Evolutionary conservation across 2,113 vertebrate species (phyloP), one percentile per base, ranked within the genome.

Genomic region (Phalacrocorax brasilianus): DNA sequence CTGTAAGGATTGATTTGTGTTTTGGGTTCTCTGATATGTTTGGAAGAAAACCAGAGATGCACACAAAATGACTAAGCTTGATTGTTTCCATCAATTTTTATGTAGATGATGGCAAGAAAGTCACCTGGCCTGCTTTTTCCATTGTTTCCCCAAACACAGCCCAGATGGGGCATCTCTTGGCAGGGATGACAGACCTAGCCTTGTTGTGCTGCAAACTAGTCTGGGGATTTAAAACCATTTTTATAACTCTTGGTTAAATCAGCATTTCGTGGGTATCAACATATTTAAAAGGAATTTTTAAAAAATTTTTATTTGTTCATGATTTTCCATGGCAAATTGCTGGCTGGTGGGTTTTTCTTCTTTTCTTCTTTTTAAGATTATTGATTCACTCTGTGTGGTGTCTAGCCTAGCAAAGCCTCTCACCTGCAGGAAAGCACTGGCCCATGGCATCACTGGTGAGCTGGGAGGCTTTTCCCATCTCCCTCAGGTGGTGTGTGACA

Each of bases 381-480:
- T 20, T 66, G 59, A 38, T 32, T 33, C 0, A 0, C 2, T 45
- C 26, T 55, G 4, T 56, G 38, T 35, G 23, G 28, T 53, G 9
- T 27, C 28, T 67, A 44, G 44, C 24, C 32, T 68, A 65, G 52
- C 11, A 24, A 78, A 91, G 14, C 35, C 7, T 40, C 53, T 72
- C 66, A 71, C 5, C 1, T 76, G 24, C 66, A 27, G 28, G 42
- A 45, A 11, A 73, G 24, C 65, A 13, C 30, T 47, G 80, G 55
- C 23, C 73, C 19, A 1, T 63, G 56, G 53, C 70, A 76, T 19
- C 70, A 33, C 44, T 27, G 47, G n/a, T 75, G 70, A 86, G 20
- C 67, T 75, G 62, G 67, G 61, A 81, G 77, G 94, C 40, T 63
- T 83, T 32, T 59, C 62, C 58, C 14, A 0, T 71, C 83, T 89